These are phyloP conservation scores for Scarus forsteni DNA, from an alignment of 2,797 vertebrate species.

Conservation along the genomic window DNA sequence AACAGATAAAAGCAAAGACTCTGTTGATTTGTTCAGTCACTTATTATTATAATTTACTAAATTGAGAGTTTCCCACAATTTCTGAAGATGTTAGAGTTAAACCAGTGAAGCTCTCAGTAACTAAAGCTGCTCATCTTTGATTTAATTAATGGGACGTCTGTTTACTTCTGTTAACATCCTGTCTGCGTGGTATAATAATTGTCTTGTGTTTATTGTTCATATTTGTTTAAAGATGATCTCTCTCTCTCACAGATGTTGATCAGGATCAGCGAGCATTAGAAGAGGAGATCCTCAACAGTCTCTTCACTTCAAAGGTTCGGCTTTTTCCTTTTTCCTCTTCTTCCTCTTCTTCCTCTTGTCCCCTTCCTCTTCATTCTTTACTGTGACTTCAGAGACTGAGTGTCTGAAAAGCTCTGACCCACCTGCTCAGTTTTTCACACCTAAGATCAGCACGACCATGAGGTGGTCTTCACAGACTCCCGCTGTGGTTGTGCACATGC, in stretches of 20 bases:
- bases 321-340: background rate
- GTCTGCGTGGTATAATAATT: too few relatives aligned
- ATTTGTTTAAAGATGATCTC: background rate
- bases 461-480: slow-evolving; percentile 36
- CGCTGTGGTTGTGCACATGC: background rate
- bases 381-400: slow-evolving; percentile 41
- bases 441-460: background rate
- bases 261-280: slow-evolving; percentile 90
- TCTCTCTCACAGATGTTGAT: slow-evolving; percentile 86
- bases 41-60: too few relatives aligned
- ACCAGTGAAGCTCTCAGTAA: too few relatives aligned
- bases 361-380: slow-evolving; percentile 35
- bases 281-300: slow-evolving; percentile 91
- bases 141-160: too few relatives aligned
- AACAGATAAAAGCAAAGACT: too few relatives aligned
- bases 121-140: too few relatives aligned
- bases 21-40: too few relatives aligned
- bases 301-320: slow-evolving; percentile 92
- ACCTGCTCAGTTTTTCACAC: background rate
- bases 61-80: too few relatives aligned
- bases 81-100: too few relatives aligned
- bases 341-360: slow-evolving; percentile 25
- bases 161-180: too few relatives aligned
- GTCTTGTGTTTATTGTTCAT: too few relatives aligned
- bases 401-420: background rate